phyloP scores from a whole-genome alignment of 2,888 invertebrate genomes.

The Rhorus exstirpatorius region DNA sequence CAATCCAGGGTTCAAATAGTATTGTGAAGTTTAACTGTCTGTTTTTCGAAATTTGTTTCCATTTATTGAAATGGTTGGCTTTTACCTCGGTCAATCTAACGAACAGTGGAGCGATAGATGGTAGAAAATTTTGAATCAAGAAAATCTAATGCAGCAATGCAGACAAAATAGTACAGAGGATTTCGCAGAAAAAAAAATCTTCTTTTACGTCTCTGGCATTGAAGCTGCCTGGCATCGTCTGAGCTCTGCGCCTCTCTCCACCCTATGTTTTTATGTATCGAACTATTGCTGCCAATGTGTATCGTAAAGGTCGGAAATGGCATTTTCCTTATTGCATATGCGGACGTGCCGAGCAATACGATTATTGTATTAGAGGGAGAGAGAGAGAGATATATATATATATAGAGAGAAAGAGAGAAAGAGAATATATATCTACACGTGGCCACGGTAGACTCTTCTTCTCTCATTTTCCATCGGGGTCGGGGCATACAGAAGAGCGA shows the following conservation, averaged over 20 bases:
- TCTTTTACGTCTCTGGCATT: neutral
- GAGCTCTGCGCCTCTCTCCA: neutral
- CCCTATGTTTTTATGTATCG: conserved; percentile 42
- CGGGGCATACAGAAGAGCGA: conserved; percentile 20
- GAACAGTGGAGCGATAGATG: neutral
- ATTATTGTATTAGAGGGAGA: conserved; percentile 78
- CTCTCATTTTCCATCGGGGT: conserved; percentile 57
- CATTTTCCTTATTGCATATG: conserved; percentile 79
- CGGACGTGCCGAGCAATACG: conserved; percentile 79
- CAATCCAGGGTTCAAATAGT: too few relatives aligned
- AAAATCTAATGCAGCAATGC: neutral
- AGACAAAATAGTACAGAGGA: neutral
- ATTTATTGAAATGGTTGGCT: neutral
- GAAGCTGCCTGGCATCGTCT: neutral
- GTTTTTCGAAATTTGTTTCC: neutral
- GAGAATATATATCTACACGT: conserved; percentile 5
- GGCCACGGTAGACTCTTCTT: conserved; percentile 48
- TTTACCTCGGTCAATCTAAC: neutral
- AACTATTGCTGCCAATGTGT: conserved; percentile 38
- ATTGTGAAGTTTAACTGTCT: too few relatives aligned
- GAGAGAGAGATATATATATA: conserved; percentile 10
- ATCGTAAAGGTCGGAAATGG: conserved; percentile 68
- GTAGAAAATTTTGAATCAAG: neutral
- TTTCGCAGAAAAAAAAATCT: neutral
- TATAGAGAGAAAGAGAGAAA: neutral